These are phyloP conservation scores for Hypotaenidia okinawae DNA, from an alignment of 2,797 vertebrate genomes.

Conservation along the genomic window DNA sequence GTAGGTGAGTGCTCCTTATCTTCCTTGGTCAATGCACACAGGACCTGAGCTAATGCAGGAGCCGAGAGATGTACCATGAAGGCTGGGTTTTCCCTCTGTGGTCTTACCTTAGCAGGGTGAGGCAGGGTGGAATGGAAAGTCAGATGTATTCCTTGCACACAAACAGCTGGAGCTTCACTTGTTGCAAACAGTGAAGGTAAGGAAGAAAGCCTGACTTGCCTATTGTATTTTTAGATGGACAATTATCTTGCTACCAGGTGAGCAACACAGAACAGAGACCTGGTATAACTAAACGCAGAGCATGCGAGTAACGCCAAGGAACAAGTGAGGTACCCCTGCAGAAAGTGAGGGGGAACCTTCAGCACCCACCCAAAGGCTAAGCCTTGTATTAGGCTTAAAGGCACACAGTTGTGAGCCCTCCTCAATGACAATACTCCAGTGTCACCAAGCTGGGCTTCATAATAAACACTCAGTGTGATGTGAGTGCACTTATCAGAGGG, in stretches of 20 bases:
- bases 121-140: neutral
- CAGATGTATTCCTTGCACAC: neutral
- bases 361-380: neutral
- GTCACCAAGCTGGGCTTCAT: neutral
- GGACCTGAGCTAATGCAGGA: neutral
- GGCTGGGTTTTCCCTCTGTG: neutral
- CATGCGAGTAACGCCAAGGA: neutral
- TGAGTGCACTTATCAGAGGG: neutral
- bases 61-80: neutral
- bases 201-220: neutral
- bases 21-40: neutral
- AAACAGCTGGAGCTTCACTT: neutral
- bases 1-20: neutral
- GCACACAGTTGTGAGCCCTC: neutral
- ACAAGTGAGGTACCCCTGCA: neutral
- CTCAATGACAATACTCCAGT: too few species aligned
- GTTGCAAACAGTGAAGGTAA: neutral
- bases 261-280: neutral
- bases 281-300: neutral
- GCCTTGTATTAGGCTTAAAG: neutral
- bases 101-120: neutral
- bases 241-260: neutral
- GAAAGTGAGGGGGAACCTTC: neutral
- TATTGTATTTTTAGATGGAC: neutral
- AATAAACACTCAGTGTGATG: neutral